Conservation (phyloP, 2,797 vertebrate genomes). For the Cottoperca gobio region DNA sequence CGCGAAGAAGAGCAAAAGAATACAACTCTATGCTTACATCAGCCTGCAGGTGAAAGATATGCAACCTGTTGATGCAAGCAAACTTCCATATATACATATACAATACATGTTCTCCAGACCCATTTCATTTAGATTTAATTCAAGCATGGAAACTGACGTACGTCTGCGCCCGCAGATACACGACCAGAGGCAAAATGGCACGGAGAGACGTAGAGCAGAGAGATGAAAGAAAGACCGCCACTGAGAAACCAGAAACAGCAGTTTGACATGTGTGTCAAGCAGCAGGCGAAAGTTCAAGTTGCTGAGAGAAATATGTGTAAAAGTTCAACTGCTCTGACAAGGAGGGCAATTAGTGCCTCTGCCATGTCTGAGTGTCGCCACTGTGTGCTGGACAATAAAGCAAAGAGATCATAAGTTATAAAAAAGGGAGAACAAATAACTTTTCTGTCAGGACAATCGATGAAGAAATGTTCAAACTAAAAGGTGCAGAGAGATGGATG, state of each 20-base stretch:
- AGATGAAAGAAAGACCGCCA: not conserved
- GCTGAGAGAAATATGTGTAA: constrained; percentile 40
- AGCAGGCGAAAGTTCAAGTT: constrained; percentile 34
- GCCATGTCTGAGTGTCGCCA: constrained; percentile 3
- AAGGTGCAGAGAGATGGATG: constrained; percentile 51
- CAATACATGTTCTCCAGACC: too few species aligned
- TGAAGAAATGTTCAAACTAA: constrained; percentile 40
- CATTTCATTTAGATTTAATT: too few species aligned
- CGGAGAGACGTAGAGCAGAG: not conserved
- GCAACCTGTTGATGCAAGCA: not conserved
- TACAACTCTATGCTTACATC: not conserved
- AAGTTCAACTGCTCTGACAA: constrained; percentile 64
- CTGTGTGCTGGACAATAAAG: constrained; percentile 12
- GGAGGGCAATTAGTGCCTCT: constrained; percentile 24
- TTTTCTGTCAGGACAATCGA: constrained; percentile 22
- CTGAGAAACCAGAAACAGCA: constrained; percentile 23
- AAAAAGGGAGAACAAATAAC: constrained; percentile 28
- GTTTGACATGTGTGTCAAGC: constrained; percentile 30
- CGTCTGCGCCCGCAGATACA: not conserved
- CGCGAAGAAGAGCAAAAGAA: not conserved
- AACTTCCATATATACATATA: too few species aligned
- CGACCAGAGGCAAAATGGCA: not conserved
- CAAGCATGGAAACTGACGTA: not conserved
- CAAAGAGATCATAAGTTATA: too few species aligned
- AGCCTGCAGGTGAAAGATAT: not conserved